Conservation (phyloP, 2,797 vertebrate species). For the Amblyopsis hoosieri region DNA sequence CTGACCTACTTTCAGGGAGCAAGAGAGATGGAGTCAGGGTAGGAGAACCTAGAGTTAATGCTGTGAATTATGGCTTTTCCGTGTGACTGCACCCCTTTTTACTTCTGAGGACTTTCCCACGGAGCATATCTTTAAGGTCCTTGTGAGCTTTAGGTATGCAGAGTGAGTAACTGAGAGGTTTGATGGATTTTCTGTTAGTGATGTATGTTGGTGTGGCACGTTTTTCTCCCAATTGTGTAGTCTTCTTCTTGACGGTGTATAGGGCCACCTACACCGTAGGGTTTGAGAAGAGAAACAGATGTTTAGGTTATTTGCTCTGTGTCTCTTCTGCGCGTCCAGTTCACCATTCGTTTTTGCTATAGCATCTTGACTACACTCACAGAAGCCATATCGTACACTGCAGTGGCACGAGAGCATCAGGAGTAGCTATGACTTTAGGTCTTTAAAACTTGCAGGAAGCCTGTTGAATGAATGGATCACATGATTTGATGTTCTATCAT, state of each 20-base stretch:
- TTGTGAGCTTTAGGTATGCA: constrained; percentile 30
- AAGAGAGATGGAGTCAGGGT: constrained; percentile 9
- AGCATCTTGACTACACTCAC: constrained; percentile 26
- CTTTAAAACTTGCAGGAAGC: no score
- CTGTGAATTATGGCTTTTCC: constrained; percentile 49
- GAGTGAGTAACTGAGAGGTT: not conserved
- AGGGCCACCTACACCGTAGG: not conserved
- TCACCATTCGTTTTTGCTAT: constrained; percentile 11
- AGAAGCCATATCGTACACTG: not conserved
- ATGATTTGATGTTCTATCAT: no score
- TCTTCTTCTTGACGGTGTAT: not conserved
- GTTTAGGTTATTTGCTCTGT: constrained; percentile 25
- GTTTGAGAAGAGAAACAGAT: constrained; percentile 3
- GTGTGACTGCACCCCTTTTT: constrained; percentile 44
- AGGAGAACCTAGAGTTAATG: constrained; percentile 1
- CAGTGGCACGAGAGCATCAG: no score
- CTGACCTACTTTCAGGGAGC: constrained; percentile 65
- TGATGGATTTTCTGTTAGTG: constrained; percentile 23
- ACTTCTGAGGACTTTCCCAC: constrained; percentile 29
- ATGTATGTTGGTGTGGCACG: constrained; percentile 14
- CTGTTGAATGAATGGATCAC: no score
- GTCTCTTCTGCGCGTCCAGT: constrained; percentile 18
- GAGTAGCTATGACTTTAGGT: no score
- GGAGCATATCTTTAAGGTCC: constrained; percentile 29
- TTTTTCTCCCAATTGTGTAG: constrained; percentile 4